Evolutionary conservation across 2,113 vertebrate genomes (phyloP).

Genomic region (Antennarius striatus): DNA sequence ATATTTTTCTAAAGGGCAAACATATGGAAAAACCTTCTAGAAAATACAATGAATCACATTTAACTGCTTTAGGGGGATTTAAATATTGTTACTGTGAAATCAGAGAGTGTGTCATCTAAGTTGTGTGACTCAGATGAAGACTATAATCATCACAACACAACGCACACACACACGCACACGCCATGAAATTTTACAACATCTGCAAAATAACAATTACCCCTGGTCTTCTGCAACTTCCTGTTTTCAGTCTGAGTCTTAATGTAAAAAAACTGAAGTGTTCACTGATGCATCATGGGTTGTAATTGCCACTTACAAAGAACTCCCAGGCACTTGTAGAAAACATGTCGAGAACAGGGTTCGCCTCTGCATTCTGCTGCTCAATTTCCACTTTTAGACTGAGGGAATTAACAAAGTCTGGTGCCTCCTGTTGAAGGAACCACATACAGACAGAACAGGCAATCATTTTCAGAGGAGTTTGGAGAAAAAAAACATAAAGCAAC

Average conservation of each 20-base stretch:
- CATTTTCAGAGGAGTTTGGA: not conserved
- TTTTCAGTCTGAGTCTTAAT: not conserved
- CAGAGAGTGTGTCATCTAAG: not conserved
- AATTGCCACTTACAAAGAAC: constrained; percentile 85
- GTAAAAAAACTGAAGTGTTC: not conserved
- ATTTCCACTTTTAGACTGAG: constrained; percentile 86
- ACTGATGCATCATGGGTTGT: not conserved
- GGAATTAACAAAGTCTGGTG: constrained; percentile 86
- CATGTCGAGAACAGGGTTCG: constrained; percentile 85
- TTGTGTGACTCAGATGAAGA: constrained; percentile 26
- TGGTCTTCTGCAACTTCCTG: not conserved
- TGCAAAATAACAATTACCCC: not conserved
- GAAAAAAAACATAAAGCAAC: no score
- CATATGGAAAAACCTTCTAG: not conserved
- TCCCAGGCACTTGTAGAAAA: constrained; percentile 80
- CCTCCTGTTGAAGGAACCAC: constrained; percentile 74
- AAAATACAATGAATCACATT: not conserved
- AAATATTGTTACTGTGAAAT: constrained; percentile 11
- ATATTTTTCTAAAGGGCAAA: not conserved
- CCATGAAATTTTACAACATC: constrained; percentile 42
- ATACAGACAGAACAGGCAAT: not conserved
- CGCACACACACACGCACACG: not conserved
- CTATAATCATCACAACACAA: constrained; percentile 34
- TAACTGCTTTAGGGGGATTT: not conserved
- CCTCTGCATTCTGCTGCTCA: constrained; percentile 75